These are phyloP conservation scores for Paguma larvata DNA, from an alignment of 2,797 vertebrate species.

Conservation along the genomic window DNA sequence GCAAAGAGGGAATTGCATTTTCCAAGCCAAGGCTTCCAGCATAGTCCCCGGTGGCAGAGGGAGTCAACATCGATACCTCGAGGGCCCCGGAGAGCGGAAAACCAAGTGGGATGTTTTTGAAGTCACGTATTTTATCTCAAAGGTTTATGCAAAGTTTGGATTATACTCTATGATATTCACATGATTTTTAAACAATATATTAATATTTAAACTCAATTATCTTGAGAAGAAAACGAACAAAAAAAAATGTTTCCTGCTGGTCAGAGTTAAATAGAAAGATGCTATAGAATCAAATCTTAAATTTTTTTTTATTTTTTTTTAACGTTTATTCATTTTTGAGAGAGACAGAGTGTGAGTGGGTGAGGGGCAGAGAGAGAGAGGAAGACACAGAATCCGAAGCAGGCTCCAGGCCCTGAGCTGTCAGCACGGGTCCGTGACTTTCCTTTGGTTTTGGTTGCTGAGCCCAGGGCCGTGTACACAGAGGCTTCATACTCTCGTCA, in stretches of 20 bases:
- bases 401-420: too few relatives aligned
- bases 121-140: constrained; percentile 3
- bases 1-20: neutral
- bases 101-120: neutral
- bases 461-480: neutral
- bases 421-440: neutral
- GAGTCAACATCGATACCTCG: neutral
- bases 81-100: neutral
- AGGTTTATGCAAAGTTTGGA: constrained; percentile 43
- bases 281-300: too few relatives aligned
- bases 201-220: constrained; percentile 46
- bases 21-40: neutral
- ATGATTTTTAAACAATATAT: constrained; percentile 30
- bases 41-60: neutral
- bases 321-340: too few relatives aligned
- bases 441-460: constrained; percentile 34
- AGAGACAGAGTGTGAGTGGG: too few relatives aligned
- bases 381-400: too few relatives aligned
- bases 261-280: too few relatives aligned
- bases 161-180: neutral
- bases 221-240: neutral
- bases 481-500: neutral
- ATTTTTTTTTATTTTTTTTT: too few relatives aligned
- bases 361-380: too few relatives aligned
- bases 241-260: too few relatives aligned